These are phyloP conservation scores for Miltochrista miniata DNA, from an alignment of 2,888 invertebrate species.

Conservation along the genomic window DNA sequence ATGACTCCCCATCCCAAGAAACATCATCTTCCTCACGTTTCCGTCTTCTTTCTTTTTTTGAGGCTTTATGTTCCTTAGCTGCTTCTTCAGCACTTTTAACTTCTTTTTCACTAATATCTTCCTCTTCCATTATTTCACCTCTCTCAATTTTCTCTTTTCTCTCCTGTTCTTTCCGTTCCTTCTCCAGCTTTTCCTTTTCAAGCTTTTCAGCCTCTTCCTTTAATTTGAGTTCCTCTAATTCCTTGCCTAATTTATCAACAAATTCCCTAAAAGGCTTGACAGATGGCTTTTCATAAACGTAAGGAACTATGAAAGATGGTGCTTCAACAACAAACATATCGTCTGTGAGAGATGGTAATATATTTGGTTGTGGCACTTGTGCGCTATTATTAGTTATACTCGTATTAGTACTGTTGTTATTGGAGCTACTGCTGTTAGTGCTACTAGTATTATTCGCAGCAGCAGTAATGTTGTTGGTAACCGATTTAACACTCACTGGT, in stretches of 20 bases:
- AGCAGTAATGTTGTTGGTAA: conserved; percentile 8
- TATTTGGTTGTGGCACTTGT: conserved; percentile 61
- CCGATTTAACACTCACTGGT: conserved; percentile 67
- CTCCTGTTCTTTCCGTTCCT: conserved; percentile 54
- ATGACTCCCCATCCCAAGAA: conserved; percentile 85
- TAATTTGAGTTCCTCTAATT: conserved; percentile 80
- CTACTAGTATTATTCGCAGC: conserved; percentile 8
- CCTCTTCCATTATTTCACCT: conserved; percentile 57
- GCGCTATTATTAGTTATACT: conserved; percentile 25
- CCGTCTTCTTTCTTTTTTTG: conserved; percentile 63
- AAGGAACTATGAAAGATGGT: conserved; percentile 96
- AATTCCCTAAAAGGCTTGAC: conserved; percentile 90
- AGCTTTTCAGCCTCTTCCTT: conserved; percentile 66
- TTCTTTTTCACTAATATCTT: conserved; percentile 56
- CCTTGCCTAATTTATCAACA: conserved; percentile 86
- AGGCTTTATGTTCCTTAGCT: conserved; percentile 55
- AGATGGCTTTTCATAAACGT: conserved; percentile 96
- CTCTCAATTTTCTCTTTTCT: conserved; percentile 50
- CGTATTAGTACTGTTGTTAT: conserved; percentile 10
- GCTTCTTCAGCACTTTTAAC: conserved; percentile 48
- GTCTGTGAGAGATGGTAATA: conserved; percentile 93
- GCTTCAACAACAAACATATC: conserved; percentile 97
- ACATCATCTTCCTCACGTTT: conserved; percentile 82
- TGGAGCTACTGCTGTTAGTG: background rate
- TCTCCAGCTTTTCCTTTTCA: conserved; percentile 62